Base-by-base conservation (phyloP, 2,113 vertebrate species). In the human (Homo sapiens) region DNA sequence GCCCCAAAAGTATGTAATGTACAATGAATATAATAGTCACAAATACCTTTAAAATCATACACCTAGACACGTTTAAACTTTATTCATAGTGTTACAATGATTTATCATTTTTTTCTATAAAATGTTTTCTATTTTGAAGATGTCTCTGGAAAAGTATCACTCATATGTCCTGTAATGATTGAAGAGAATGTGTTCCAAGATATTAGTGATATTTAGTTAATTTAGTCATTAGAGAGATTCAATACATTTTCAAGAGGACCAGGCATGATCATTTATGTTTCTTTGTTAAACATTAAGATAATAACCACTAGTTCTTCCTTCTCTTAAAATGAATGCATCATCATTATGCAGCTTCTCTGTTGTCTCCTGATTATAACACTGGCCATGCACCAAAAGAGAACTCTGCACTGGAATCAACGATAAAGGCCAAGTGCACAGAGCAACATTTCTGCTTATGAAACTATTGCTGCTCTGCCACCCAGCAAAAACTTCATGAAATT, bases 401-500 rank as follows among this genome's bases (percentile, higher is more conserved):
- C 27, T 7, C 1, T 17, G 45, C 48, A 0, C 27, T 78, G 59
- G 78, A 64, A 76, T 81, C 8, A 45, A 50, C n/a, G 57, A 86
- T 89, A 52, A 76, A 50, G 30, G 5, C 43, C 70, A 76, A 38
- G 16, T 2, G 27, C 38, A 66, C 10, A 57, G 30, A 72, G 61
- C 38, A 25, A 1, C 5, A 27, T 52, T 64, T 55, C 27, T 18
- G 43, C 48, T 72, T 50, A 50, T 1, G 52, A 27, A 30, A 7
- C 64, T 16, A 9, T 38, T 16, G 0, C 89, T 66, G 50, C 32
- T 66, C 75, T 45, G 40, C n/a, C 61, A 76, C 89, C 40, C 55
- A 89, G 72, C 52, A 93, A 45, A 81, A 76, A n/a, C 68, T 48
- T 18, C 14, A 61, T 90, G 90, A 96, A 93, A 94, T 93, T 90